These are phyloP conservation scores for Alentia gelatinosa DNA, from an alignment of 2,888 invertebrate species.

Conservation along the genomic window DNA sequence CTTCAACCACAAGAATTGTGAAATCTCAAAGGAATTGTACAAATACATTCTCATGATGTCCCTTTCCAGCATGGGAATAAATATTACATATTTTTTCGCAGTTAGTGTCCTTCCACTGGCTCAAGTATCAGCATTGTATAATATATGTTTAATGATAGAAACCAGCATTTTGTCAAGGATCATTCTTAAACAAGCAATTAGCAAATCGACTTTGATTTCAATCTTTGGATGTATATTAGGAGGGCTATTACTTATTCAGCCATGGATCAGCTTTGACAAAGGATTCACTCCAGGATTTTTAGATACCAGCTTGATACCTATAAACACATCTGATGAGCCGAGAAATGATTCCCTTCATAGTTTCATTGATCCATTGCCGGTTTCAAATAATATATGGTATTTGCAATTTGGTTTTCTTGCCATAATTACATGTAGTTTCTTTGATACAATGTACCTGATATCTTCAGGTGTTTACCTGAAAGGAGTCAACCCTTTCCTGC, in stretches of 20 bases:
- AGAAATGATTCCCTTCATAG: not conserved
- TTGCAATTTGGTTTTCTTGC: not conserved
- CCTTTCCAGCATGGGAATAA: not conserved
- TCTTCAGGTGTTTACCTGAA: not conserved
- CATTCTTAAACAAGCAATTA: not conserved
- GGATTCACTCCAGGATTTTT: not conserved
- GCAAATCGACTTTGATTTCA: not conserved
- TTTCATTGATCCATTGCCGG: too few species aligned
- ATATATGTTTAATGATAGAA: not conserved
- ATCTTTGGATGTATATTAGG: not conserved
- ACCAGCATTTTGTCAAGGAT: not conserved
- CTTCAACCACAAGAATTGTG: not conserved
- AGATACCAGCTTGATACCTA: not conserved
- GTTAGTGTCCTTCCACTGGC: not conserved
- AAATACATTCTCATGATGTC: not conserved
- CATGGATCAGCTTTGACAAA: not conserved
- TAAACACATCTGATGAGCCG: not conserved
- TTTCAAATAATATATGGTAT: not conserved
- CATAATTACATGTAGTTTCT: not conserved
- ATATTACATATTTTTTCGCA: not conserved
- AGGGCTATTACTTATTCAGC: not conserved
- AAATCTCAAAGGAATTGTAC: not conserved
- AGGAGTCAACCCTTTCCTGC: not conserved
- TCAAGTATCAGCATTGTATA: not conserved
- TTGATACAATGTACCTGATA: not conserved